phyloP scores from a whole-genome alignment of 2,888 invertebrate species.

The Bombylius major region DNA sequence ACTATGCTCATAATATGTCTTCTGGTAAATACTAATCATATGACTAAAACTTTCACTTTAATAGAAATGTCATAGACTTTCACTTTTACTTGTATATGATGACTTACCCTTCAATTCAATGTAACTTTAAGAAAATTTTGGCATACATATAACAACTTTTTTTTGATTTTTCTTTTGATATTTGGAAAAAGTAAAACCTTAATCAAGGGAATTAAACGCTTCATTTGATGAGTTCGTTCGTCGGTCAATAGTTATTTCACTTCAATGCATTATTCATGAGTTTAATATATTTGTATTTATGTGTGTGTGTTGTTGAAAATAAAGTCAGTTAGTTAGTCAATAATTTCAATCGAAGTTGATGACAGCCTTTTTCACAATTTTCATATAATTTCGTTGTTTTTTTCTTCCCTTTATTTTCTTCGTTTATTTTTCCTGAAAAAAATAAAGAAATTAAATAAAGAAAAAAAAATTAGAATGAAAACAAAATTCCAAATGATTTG shows the following conservation, averaged over 20 bases:
- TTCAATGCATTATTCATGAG: constrained; percentile 8
- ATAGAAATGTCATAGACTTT: no score
- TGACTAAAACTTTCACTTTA: no score
- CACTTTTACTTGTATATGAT: no score
- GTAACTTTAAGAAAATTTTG: no score
- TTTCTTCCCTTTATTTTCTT: not conserved
- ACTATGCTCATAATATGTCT: not conserved
- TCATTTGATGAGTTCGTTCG: constrained; percentile 6
- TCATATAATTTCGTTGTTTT: not conserved
- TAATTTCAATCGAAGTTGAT: not conserved
- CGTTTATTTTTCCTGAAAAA: not conserved
- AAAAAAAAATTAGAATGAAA: not conserved
- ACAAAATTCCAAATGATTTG: not conserved
- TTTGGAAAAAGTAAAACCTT: not conserved
- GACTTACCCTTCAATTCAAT: no score
- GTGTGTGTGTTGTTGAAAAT: no score
- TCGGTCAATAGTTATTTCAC: constrained; percentile 7
- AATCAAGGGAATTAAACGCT: constrained; percentile 9
- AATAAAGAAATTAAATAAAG: no score
- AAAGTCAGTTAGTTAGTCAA: no score
- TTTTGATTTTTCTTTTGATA: no score
- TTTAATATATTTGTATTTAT: not conserved
- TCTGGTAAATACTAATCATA: no score
- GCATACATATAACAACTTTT: no score
- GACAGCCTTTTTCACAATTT: not conserved